Percentiles rank a stretch among this genome's conserved stretches.
phyloP scores from a whole-genome alignment of 2,797 vertebrate genomes.

The Hyperoplus lanceolatus region DNA sequence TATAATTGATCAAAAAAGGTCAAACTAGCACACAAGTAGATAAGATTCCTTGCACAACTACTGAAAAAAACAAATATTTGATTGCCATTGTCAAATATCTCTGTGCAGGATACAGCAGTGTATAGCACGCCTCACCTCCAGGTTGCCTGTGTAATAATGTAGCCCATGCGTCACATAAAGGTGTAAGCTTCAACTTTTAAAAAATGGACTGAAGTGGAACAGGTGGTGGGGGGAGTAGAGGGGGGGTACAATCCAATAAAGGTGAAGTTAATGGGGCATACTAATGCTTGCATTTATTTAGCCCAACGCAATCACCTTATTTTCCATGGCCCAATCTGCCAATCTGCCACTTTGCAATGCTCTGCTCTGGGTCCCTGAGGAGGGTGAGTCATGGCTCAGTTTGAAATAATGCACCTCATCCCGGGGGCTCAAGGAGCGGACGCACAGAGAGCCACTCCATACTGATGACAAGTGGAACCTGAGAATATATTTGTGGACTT shows the following conservation, averaged over 20 bases:
- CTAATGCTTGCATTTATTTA: conserved; percentile 80
- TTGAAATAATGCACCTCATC: conserved; percentile 79
- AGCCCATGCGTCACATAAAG: not conserved
- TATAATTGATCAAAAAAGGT: not conserved
- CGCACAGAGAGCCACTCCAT: conserved; percentile 66
- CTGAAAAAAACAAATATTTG: too few relatives aligned
- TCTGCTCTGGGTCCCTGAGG: conserved; percentile 46
- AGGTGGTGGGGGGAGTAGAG: conserved; percentile 67
- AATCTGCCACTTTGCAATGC: conserved; percentile 60
- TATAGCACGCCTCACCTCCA: conserved; percentile 29
- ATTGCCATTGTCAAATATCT: too few relatives aligned
- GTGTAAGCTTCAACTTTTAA: conserved; percentile 26
- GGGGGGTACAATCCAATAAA: conserved; percentile 76
- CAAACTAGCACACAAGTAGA: not conserved
- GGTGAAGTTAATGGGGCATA: conserved; percentile 77
- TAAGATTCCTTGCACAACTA: too few relatives aligned
- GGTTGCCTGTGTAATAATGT: conserved; percentile 51
- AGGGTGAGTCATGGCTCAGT: conserved; percentile 77
- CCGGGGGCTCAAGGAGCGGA: conserved; percentile 39
- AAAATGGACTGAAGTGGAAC: conserved; percentile 63
- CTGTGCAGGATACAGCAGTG: not conserved
- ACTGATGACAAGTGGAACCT: conserved; percentile 67
- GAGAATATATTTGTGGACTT: conserved; percentile 30
- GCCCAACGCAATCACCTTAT: conserved; percentile 34
- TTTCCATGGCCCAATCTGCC: conserved; percentile 55